These are phyloP conservation scores for Drosophila tripunctata DNA, from an alignment of 2,888 invertebrate species.

Conservation along the genomic window DNA sequence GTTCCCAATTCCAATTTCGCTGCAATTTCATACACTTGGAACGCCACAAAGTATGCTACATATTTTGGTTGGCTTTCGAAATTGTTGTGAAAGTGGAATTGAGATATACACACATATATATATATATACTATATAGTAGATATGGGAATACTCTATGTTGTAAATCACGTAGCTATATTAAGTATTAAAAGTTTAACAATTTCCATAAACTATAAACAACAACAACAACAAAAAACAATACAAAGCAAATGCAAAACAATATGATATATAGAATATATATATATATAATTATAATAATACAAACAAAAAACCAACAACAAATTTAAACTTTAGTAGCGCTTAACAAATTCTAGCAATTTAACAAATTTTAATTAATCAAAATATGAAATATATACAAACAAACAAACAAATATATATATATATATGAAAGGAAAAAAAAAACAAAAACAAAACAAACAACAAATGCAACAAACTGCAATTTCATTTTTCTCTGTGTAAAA, in stretches of 20 bases:
- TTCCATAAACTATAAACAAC: slow-evolving; percentile 48
- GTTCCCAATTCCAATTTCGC: slow-evolving; percentile 2
- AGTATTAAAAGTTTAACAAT: slow-evolving; percentile 63
- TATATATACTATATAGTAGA: too few species aligned
- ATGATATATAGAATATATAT: slow-evolving; percentile 43
- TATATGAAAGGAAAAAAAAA: slow-evolving; percentile 16
- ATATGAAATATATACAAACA: slow-evolving; percentile 48
- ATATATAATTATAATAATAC: slow-evolving; percentile 31
- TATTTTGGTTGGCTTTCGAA: not conserved
- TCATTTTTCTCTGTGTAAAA: slow-evolving; percentile 80
- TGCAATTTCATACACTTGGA: slow-evolving; percentile 8
- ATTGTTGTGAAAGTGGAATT: slow-evolving; percentile 3
- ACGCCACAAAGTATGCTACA: slow-evolving; percentile 2
- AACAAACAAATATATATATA: slow-evolving; percentile 25
- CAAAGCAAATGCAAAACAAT: slow-evolving; percentile 49
- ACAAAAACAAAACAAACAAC: slow-evolving; percentile 32
- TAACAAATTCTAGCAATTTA: slow-evolving; percentile 81
- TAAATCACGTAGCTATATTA: slow-evolving; percentile 54
- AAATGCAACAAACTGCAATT: slow-evolving; percentile 70
- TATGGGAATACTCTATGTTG: slow-evolving; percentile 49
- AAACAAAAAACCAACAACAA: slow-evolving; percentile 59
- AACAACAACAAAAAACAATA: slow-evolving; percentile 3
- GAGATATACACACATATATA: too few species aligned
- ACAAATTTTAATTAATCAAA: slow-evolving; percentile 80
- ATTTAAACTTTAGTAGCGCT: slow-evolving; percentile 81